These are phyloP conservation scores for Merodon equestris DNA, from an alignment of 2,888 invertebrate species.

Conservation along the genomic window DNA sequence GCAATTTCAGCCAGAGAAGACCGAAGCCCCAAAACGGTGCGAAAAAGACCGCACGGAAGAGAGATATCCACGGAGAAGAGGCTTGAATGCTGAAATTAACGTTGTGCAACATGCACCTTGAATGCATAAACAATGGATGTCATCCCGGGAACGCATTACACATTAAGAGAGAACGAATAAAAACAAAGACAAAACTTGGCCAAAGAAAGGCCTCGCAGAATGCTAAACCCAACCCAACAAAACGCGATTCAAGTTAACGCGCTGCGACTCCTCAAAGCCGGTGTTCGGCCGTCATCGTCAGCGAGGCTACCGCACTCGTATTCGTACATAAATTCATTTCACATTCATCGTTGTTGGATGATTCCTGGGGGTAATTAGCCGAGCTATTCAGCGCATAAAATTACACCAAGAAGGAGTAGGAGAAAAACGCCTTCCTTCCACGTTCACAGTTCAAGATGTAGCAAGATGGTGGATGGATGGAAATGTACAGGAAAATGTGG, in stretches of 20 bases:
- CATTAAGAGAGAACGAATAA: background rate
- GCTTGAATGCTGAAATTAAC: conserved; percentile 57
- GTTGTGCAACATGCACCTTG: conserved; percentile 67
- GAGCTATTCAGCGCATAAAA: conserved; percentile 64
- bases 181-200: conserved; percentile 36
- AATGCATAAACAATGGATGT: conserved; percentile 66
- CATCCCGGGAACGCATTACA: conserved; percentile 58
- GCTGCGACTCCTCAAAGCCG: background rate
- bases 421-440: conserved; percentile 8
- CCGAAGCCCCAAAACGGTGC: background rate
- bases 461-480: conserved; percentile 23
- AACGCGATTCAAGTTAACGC: conserved; percentile 7
- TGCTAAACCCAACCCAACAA: conserved; percentile 28
- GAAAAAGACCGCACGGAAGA: conserved; percentile 3
- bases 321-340: conserved; percentile 41
- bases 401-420: conserved; percentile 29
- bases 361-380: conserved; percentile 64
- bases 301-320: conserved; percentile 2
- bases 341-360: conserved; percentile 61
- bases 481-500: conserved; percentile 1
- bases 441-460: background rate
- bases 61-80: conserved; percentile 22
- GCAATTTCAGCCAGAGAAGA: conserved; percentile 11
- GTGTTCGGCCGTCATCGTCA: background rate
- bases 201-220: conserved; percentile 48